Evolutionary conservation across 2,888 invertebrate genomes (phyloP).

Genomic region (Drosophila tanythrix): DNA sequence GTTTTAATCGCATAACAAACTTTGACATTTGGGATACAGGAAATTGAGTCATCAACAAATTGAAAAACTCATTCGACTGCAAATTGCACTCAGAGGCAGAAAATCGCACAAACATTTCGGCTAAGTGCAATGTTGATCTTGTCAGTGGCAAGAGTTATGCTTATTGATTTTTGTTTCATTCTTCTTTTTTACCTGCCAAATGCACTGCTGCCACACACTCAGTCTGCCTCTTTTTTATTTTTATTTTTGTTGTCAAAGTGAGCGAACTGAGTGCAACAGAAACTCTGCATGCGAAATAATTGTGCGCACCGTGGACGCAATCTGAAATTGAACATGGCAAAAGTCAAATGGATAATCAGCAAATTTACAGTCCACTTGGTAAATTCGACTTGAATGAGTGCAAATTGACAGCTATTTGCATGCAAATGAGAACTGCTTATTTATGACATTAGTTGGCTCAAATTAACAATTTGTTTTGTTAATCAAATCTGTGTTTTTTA

Average conservation of each 20-base stretch:
- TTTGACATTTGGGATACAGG: constrained; percentile 1
- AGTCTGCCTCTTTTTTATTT: background rate
- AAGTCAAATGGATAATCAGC: constrained; percentile 30
- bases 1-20: background rate
- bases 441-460: background rate
- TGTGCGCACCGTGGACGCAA: constrained; percentile 47
- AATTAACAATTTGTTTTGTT: background rate
- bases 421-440: background rate
- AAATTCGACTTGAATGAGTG: background rate
- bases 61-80: constrained; percentile 60
- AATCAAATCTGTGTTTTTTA: background rate
- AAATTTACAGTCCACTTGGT: constrained; percentile 1
- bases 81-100: constrained; percentile 23
- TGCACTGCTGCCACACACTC: constrained; percentile 52
- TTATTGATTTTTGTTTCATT: constrained; percentile 64
- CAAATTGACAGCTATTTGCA: background rate
- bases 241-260: constrained; percentile 3
- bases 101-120: background rate
- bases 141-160: constrained; percentile 65
- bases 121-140: constrained; percentile 66
- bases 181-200: constrained; percentile 60
- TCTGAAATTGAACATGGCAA: constrained; percentile 24
- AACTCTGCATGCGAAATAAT: constrained; percentile 30
- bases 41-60: constrained; percentile 65
- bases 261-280: constrained; percentile 23